Evolutionary conservation across 2,888 invertebrate genomes (phyloP).

Genomic region (Rotaria sp.): DNA sequence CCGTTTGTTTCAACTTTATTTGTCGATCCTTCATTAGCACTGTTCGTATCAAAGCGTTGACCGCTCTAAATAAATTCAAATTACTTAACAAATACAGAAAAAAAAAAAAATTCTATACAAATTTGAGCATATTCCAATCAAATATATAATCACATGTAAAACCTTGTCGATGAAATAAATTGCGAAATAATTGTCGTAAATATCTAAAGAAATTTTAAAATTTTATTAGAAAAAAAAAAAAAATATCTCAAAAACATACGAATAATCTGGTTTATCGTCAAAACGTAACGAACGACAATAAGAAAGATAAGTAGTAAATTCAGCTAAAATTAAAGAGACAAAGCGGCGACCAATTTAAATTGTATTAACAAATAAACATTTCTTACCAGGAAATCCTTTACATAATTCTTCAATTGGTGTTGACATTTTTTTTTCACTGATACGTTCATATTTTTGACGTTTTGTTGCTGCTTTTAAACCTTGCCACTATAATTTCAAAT

Average conservation of each 20-base stretch:
- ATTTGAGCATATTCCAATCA: constrained; percentile 99
- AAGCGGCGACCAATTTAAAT: background rate
- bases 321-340: constrained; percentile 55
- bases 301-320: constrained; percentile 89
- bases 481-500: constrained; percentile 66
- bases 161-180: constrained; percentile 87
- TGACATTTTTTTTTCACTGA: constrained; percentile 97
- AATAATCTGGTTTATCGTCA: constrained; percentile 94
- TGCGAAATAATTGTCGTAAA: constrained; percentile 79
- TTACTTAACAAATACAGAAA: background rate
- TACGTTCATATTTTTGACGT: constrained; percentile 96
- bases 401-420: constrained; percentile 78
- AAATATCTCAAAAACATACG: constrained; percentile 47
- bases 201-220: constrained; percentile 50
- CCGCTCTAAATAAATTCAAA: background rate
- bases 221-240: background rate
- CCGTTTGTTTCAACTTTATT: background rate
- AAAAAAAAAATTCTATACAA: constrained; percentile 48
- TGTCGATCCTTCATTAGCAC: constrained; percentile 26
- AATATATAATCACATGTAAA: constrained; percentile 98
- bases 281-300: constrained; percentile 92
- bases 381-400: constrained; percentile 62
- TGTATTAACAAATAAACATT: background rate
- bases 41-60: constrained; percentile 26
- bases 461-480: constrained; percentile 97